Evolutionary conservation across 2,113 vertebrate species (phyloP).

Genomic region (Syngnathus typhle): DNA sequence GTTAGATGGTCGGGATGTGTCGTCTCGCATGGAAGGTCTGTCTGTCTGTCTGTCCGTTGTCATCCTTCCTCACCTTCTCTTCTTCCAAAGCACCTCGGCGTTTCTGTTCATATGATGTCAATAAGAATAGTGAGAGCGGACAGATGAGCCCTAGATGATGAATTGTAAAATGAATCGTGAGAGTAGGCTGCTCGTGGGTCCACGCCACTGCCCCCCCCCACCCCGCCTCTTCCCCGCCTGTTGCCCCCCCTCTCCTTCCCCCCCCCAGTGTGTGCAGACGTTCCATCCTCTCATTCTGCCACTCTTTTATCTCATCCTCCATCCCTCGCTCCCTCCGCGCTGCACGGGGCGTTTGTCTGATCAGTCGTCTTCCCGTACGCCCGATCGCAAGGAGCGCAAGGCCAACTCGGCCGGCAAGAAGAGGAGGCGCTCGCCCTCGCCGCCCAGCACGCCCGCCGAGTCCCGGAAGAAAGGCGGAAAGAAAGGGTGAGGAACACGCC

Average conservation of each 20-base stretch:
- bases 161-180: neutral
- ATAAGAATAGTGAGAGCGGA: neutral
- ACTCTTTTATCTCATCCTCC: conserved; percentile 76
- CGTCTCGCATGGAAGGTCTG: neutral
- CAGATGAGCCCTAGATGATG: neutral
- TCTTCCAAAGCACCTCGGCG: conserved; percentile 31
- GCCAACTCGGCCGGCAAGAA: conserved; percentile 84
- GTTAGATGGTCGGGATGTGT: neutral
- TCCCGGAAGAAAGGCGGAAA: conserved; percentile 92
- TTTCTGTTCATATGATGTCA: conserved; percentile 34
- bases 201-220: conserved; percentile 39
- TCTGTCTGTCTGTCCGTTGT: conserved; percentile 18
- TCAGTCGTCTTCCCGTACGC: conserved; percentile 94
- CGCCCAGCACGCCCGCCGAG: conserved; percentile 82
- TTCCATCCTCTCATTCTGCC: conserved; percentile 76
- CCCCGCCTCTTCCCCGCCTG: conserved; percentile 14
- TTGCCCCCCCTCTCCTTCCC: conserved; percentile 39
- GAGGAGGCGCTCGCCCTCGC: conserved; percentile 90
- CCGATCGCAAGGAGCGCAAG: conserved; percentile 93
- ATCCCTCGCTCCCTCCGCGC: conserved; percentile 59
- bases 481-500: conserved; percentile 78
- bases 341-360: conserved; percentile 68
- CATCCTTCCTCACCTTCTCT: conserved; percentile 60
- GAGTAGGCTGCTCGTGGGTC: conserved; percentile 36
- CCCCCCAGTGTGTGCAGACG: conserved; percentile 61